Percentiles rank a stretch among this genome's conserved stretches.
Conservation (phyloP, 2,797 vertebrate species). For the Rhinogobio ventralis region DNA sequence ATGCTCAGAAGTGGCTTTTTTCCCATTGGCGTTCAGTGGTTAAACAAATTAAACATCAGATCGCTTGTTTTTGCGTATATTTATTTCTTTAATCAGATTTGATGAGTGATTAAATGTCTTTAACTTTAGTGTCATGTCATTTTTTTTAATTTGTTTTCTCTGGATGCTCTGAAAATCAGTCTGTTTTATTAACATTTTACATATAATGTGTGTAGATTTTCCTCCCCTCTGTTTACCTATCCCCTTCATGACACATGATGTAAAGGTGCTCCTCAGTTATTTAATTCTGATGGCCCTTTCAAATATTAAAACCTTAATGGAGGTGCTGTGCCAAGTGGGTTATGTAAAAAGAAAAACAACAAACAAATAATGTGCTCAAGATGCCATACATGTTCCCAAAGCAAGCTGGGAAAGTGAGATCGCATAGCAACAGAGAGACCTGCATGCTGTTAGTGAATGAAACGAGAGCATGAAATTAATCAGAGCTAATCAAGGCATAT, state of each 20-base stretch:
- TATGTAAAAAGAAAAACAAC: slow-evolving; percentile 24
- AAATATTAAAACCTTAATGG: slow-evolving; percentile 56
- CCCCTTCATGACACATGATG: slow-evolving; percentile 22
- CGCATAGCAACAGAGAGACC: not conserved
- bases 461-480: slow-evolving; percentile 54
- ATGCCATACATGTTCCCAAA: slow-evolving; percentile 14
- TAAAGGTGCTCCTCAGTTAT: slow-evolving; percentile 54
- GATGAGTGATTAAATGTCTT: not conserved
- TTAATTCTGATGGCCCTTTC: slow-evolving; percentile 46
- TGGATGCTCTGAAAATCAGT: not conserved
- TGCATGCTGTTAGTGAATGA: slow-evolving; percentile 5
- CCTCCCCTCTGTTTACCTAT: not conserved
- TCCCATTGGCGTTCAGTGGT: not conserved
- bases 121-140: not conserved
- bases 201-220: not conserved
- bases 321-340: slow-evolving; percentile 9
- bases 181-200: not conserved
- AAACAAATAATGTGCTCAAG: slow-evolving; percentile 7
- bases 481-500: slow-evolving; percentile 45
- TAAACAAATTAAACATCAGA: not conserved
- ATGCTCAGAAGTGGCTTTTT: not conserved
- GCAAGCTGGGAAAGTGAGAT: slow-evolving; percentile 33
- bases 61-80: not conserved
- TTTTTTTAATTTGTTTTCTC: not conserved
- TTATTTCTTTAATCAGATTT: slow-evolving; percentile 4